phyloP scores from a whole-genome alignment of 2,888 invertebrate species.

The Lathronympha strigana region DNA sequence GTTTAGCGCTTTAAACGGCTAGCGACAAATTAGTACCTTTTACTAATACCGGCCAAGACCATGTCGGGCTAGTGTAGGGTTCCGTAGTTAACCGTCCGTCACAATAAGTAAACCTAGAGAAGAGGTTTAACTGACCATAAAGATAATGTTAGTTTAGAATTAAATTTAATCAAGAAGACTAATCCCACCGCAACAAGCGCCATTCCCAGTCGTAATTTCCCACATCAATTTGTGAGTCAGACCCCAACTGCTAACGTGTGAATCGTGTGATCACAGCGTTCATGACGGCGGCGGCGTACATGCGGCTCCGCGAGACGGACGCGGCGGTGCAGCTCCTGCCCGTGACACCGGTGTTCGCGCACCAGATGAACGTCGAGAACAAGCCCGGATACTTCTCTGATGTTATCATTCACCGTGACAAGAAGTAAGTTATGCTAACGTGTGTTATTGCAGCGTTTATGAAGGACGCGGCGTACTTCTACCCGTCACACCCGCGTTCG shows the following conservation, averaged over 20 bases:
- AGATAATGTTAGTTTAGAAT: too few relatives aligned
- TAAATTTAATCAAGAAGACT: too few relatives aligned
- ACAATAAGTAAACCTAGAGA: too few relatives aligned
- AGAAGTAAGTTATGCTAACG: slow-evolving; percentile 69
- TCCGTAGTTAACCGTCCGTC: too few relatives aligned
- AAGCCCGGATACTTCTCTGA: slow-evolving; percentile 85
- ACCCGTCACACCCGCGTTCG: not conserved
- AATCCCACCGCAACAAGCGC: not conserved
- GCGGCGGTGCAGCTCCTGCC: slow-evolving; percentile 80
- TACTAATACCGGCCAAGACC: too few relatives aligned
- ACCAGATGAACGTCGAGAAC: slow-evolving; percentile 81
- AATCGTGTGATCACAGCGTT: slow-evolving; percentile 75
- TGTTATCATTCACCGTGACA: slow-evolving; percentile 84
- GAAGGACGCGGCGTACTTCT: too few relatives aligned
- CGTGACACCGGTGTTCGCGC: slow-evolving; percentile 84
- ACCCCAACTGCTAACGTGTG: not conserved
- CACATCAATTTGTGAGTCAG: slow-evolving; percentile 12
- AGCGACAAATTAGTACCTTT: too few relatives aligned
- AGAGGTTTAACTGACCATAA: too few relatives aligned
- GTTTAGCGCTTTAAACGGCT: too few relatives aligned
- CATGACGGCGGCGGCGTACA: slow-evolving; percentile 83
- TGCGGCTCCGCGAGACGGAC: slow-evolving; percentile 69
- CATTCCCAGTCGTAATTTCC: not conserved
- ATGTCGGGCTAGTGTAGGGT: too few relatives aligned
- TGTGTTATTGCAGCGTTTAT: too few relatives aligned